These are phyloP conservation scores for Tribolium madens DNA, from an alignment of 1,140 invertebrate species.

Conservation along the genomic window DNA sequence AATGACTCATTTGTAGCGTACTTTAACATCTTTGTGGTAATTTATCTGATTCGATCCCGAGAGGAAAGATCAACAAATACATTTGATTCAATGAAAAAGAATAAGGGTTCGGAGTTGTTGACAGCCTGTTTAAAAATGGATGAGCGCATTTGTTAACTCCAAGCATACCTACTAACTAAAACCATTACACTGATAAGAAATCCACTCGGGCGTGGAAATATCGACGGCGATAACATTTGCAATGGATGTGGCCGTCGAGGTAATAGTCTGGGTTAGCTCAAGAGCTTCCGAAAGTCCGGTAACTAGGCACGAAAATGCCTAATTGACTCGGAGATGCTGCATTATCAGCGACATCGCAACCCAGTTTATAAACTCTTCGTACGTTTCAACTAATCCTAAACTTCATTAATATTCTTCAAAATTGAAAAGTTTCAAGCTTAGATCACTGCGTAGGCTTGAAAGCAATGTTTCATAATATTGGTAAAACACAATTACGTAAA, in stretches of 20 bases:
- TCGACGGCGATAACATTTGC: constrained; percentile 47
- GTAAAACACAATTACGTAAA: not conserved
- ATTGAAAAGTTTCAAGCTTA: not conserved
- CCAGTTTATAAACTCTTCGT: not conserved
- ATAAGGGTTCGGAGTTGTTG: constrained; percentile 33
- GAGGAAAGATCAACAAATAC: constrained; percentile 24
- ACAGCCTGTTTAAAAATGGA: constrained; percentile 51
- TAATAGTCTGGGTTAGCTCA: constrained; percentile 26
- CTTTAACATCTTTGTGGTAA: not conserved
- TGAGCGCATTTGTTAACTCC: constrained; percentile 51
- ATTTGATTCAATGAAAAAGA: constrained; percentile 31
- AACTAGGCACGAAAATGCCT: constrained; percentile 16
- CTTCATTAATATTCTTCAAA: not conserved
- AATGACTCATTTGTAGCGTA: not conserved
- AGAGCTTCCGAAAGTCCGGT: constrained; percentile 26
- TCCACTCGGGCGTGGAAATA: constrained; percentile 22
- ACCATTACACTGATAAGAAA: constrained; percentile 53
- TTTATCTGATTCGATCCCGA: not conserved
- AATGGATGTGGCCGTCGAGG: constrained; percentile 42
- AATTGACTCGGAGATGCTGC: constrained; percentile 16
- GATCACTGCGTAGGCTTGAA: too few relatives aligned
- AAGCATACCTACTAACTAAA: too few relatives aligned
- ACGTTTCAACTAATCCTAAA: constrained; percentile 11
- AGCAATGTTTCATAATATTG: not conserved
- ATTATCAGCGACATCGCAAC: constrained; percentile 4